phyloP scores from a whole-genome alignment of 2,888 invertebrate species.

The Muschampia plurimacula region DNA sequence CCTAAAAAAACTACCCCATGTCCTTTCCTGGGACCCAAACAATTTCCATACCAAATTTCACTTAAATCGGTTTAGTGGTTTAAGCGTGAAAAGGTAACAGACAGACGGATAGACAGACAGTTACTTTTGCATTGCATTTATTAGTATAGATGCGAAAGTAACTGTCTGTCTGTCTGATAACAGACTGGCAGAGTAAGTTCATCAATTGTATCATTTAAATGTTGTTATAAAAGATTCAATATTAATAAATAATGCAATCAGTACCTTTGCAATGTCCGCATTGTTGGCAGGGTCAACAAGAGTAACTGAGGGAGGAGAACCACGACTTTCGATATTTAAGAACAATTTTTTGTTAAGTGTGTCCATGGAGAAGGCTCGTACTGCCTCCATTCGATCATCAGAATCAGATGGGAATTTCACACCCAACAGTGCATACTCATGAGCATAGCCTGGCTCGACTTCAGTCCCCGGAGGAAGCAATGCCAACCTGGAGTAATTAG shows the following conservation, averaged over 20 bases:
- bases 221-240: too few species aligned
- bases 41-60: too few species aligned
- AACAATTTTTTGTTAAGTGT: conserved; percentile 91
- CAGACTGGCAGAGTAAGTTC: too few species aligned
- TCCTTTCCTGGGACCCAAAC: too few species aligned
- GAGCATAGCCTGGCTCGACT: conserved; percentile 91
- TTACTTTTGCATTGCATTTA: too few species aligned
- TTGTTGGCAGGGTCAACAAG: conserved; percentile 81
- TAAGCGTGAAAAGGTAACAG: too few species aligned
- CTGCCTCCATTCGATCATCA: conserved; percentile 92
- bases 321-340: conserved; percentile 93
- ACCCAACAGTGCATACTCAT: conserved; percentile 95
- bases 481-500: conserved; percentile 91
- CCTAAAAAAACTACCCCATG: too few species aligned
- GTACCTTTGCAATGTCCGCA: conserved; percentile 83
- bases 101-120: too few species aligned
- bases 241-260: not conserved
- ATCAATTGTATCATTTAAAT: too few species aligned
- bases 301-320: conserved; percentile 84
- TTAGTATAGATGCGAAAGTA: too few species aligned
- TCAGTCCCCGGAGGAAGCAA: conserved; percentile 90
- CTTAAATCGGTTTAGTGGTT: too few species aligned
- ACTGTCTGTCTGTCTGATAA: too few species aligned
- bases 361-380: conserved; percentile 87
- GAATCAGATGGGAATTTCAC: conserved; percentile 94